Conservation (phyloP, 2,888 invertebrate genomes). For the Diarsia brunnea region DNA sequence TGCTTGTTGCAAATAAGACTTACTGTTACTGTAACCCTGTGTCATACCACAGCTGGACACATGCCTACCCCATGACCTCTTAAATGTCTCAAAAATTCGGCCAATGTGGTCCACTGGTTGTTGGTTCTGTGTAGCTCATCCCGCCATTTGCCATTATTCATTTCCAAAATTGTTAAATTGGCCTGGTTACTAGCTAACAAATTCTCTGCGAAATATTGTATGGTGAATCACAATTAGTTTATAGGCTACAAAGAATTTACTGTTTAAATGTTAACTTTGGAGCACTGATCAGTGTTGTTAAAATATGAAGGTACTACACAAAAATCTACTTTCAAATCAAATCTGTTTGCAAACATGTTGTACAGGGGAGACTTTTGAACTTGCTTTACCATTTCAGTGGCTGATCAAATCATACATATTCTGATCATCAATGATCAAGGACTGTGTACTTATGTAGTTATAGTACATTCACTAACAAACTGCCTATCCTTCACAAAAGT, state of each 20-base stretch:
- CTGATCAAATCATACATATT: not conserved
- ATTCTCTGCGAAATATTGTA: not conserved
- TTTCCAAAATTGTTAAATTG: not conserved
- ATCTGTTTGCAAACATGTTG: too few relatives aligned
- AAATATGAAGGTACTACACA: conserved; percentile 28
- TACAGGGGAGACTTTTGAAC: not conserved
- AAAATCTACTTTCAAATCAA: not conserved
- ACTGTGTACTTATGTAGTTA: not conserved
- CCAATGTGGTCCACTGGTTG: too few relatives aligned
- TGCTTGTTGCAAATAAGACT: not conserved
- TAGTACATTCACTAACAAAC: conserved; percentile 18
- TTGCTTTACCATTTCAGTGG: not conserved
- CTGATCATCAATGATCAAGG: conserved; percentile 7
- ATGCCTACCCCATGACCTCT: too few relatives aligned
- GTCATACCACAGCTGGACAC: too few relatives aligned
- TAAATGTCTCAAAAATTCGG: too few relatives aligned
- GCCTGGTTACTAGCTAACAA: not conserved
- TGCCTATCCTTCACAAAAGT: conserved; percentile 46
- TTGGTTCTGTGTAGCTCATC: too few relatives aligned
- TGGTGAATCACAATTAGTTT: not conserved
- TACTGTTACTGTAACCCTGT: too few relatives aligned
- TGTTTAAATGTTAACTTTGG: not conserved
- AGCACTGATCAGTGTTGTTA: not conserved
- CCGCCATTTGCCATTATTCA: not conserved
- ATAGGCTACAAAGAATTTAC: not conserved